Evolutionary conservation across 2,797 vertebrate species (phyloP), one percentile per base, ranked within the genome.

Genomic region (Dicrostonyx torquatus): DNA sequence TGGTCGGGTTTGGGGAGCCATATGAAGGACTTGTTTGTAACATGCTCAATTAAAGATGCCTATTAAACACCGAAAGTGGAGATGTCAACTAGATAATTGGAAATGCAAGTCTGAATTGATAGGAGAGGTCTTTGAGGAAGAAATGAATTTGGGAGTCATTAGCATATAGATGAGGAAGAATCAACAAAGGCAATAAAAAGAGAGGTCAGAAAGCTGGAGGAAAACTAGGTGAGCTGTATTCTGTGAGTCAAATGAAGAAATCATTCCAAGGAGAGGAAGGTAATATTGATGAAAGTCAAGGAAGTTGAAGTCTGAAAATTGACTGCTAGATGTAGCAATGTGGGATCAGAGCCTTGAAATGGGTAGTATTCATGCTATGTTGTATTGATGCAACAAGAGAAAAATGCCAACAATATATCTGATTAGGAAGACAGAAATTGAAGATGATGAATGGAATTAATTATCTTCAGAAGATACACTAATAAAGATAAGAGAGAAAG

Each of bases 81-180:
- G 89, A 90, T 93, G 95, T 96, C 96, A 96, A 86, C 90, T 72
- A 94, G 80, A 90, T 96, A 97, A 97, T 94, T 95, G 90, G 87
- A 96, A 93, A 60, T 90, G 85, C 79, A 96, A 60, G 87, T 94
- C 78, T 95, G 88, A 93, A 92, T 89, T 95, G 95, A 96, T 70
- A 94, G 85, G 40, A 94, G 82, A 97, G 76, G 20, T 90, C 73
- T 93, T 40, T 6, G 17, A 94, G 79, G 90, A 97, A 96, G 91
- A 95, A 94, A 95, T 88, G 87, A 95, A 97, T 96, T 91, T 94
- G 62, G 48, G 85, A 94, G 85, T 89, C 93, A 97, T 96, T 97
- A 96, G 95, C 96, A 97, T 96, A 97, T 93, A 97, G 93, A 97
- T 96, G 90, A 96, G 77, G 89, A 82, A 89, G 75, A 89, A 92